Evolutionary conservation across 2,113 vertebrate genomes (phyloP).

Genomic region (Merops nubicus): DNA sequence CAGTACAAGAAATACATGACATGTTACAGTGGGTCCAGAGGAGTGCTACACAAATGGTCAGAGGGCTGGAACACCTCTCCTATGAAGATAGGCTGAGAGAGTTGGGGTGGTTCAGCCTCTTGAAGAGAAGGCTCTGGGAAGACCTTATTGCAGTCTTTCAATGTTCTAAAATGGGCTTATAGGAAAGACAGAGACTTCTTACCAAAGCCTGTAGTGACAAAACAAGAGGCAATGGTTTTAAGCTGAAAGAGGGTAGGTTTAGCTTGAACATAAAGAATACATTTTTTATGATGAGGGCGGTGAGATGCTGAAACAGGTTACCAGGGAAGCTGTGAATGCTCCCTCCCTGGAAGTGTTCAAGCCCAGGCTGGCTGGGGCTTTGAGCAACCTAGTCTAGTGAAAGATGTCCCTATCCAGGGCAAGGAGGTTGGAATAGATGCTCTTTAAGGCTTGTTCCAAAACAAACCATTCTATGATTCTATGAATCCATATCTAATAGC

Average conservation of each 20-base stretch:
- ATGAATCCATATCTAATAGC: neutral
- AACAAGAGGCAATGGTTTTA: neutral
- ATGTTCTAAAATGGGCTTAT: neutral
- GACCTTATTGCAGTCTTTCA: neutral
- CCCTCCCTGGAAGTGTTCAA: neutral
- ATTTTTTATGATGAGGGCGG: neutral
- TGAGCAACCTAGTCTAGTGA: neutral
- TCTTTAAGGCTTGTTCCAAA: neutral
- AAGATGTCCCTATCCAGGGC: neutral
- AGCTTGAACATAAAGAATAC: neutral
- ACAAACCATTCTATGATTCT: neutral
- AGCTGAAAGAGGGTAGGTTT: neutral
- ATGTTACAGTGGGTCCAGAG: neutral
- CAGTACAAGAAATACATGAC: neutral
- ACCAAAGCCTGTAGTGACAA: neutral
- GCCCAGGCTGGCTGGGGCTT: neutral
- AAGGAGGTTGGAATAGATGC: neutral
- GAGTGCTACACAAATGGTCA: neutral
- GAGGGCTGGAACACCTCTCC: neutral
- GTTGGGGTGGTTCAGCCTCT: neutral
- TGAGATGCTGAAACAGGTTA: neutral
- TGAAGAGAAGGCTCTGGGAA: neutral
- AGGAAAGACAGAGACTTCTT: neutral
- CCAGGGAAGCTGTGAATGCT: neutral
- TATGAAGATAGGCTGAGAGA: neutral